Conservation (phyloP, 2,113 vertebrate genomes). For the Takifugu flavidus region DNA sequence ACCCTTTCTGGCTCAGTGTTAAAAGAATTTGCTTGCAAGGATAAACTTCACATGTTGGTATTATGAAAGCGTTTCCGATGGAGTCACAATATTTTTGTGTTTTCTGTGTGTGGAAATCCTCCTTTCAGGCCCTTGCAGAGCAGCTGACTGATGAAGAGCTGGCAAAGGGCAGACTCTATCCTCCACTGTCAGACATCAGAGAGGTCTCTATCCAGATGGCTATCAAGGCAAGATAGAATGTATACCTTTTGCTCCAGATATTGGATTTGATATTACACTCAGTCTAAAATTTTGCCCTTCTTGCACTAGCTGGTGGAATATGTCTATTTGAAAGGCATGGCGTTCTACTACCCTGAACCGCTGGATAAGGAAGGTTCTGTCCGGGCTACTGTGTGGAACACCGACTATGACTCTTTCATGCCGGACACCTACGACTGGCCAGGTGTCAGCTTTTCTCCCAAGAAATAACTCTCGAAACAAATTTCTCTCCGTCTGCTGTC, state of each 20-base stretch:
- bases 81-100: not conserved
- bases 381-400: conserved; percentile 84
- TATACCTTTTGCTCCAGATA: not conserved
- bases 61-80: not conserved
- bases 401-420: conserved; percentile 88
- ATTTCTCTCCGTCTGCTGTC: not conserved
- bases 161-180: conserved; percentile 87
- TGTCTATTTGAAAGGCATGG: conserved; percentile 91
- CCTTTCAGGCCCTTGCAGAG: conserved; percentile 79
- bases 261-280: not conserved
- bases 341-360: conserved; percentile 94
- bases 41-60: conserved; percentile 3
- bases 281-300: too few relatives aligned
- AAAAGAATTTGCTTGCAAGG: not conserved
- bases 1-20: conserved; percentile 3
- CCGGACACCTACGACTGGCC: conserved; percentile 94
- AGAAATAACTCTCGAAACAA: conserved; percentile 46
- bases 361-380: conserved; percentile 83
- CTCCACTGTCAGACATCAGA: conserved; percentile 88
- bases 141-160: conserved; percentile 88
- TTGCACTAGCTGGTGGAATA: conserved; percentile 81
- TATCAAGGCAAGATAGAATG: conserved; percentile 80
- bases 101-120: conserved; percentile 9
- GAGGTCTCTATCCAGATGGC: conserved; percentile 94
- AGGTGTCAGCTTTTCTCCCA: conserved; percentile 70